Base-by-base conservation (phyloP, 2,113 vertebrate genomes). In the Machaerirhynchus nigripectus region DNA sequence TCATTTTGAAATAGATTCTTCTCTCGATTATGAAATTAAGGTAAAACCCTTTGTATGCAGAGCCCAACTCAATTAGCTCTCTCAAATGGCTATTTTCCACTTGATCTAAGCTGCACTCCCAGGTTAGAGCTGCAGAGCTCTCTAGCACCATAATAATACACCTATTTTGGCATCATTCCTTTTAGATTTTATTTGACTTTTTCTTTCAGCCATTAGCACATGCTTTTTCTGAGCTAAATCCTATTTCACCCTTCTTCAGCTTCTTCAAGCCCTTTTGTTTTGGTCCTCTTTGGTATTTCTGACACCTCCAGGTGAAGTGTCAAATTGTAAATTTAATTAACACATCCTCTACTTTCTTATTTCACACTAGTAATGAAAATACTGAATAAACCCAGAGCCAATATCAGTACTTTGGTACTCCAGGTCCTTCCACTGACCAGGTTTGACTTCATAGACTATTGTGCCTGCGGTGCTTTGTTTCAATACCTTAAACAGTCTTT, bases 311-410 rank as follows among this genome's bases (percentile, higher is more conserved):
- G 88, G 35, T 17, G 28, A 96, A 77, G 68, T 56, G 82, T 74
- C 93, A 95, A 56, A 56, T 40, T 93, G 24, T 10, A 93, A 78
- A 39, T 94, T 95, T 95, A 94, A 96, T 94, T 91, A 94, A 94
- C 95, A 86, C 63, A 73, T 63, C 26, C 39, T 77, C 30, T 33
- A 53, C 10, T 35, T 84, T 67, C 28, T 78, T 80, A 61, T 88
- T 86, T 63, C 52, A 84, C 10, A 21, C 5, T 2, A 70, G 19
- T 26, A 61, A 52, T 6, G 22, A 93, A 93, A 95, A 86, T 68
- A 74, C 15, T 31, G 56, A 80, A 47, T 40, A 65, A 92, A 77
- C 14, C 8, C 26, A 26, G 60, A 67, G 47, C 17, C 24, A 60
- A 2, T 37, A 88, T 16, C 27, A 44, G 5, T 67, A 19, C 15